Conservation (phyloP, 2,113 vertebrate genomes). For the Monarcha castaneiventris region DNA sequence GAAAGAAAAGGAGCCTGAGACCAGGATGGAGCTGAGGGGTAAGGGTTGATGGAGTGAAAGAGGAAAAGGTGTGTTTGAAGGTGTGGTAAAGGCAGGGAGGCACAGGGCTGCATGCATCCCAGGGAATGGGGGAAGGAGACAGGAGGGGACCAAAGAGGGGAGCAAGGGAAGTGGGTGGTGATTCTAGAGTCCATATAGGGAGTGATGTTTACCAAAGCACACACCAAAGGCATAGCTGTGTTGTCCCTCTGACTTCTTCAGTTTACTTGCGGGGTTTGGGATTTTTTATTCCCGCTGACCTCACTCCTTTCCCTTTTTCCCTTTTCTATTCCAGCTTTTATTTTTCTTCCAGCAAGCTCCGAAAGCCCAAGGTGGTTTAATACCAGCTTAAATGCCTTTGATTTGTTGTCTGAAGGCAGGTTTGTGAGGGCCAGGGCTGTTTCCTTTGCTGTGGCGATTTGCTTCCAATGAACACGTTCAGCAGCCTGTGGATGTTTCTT, state of each 20-base stretch:
- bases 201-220: neutral
- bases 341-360: slow-evolving; percentile 20
- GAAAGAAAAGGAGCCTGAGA: neutral
- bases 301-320: neutral
- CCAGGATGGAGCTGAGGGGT: neutral
- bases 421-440: slow-evolving; percentile 37
- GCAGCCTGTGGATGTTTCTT: slow-evolving; percentile 9
- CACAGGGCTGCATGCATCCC: neutral
- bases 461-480: slow-evolving; percentile 36
- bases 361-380: slow-evolving; percentile 67
- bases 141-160: neutral
- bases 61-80: neutral
- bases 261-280: neutral
- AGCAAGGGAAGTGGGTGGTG: neutral
- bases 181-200: neutral
- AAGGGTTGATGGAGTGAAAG: neutral
- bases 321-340: slow-evolving; percentile 26
- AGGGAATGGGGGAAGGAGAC: neutral
- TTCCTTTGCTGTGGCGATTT: slow-evolving; percentile 51
- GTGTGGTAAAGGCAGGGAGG: neutral
- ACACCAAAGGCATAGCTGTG: neutral
- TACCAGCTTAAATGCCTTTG: slow-evolving; percentile 69
- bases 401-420: slow-evolving; percentile 65
- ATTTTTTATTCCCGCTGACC: neutral
- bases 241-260: neutral